Base-by-base conservation (phyloP, 2,797 vertebrate genomes). In the Threskiornis aethiopicus region DNA sequence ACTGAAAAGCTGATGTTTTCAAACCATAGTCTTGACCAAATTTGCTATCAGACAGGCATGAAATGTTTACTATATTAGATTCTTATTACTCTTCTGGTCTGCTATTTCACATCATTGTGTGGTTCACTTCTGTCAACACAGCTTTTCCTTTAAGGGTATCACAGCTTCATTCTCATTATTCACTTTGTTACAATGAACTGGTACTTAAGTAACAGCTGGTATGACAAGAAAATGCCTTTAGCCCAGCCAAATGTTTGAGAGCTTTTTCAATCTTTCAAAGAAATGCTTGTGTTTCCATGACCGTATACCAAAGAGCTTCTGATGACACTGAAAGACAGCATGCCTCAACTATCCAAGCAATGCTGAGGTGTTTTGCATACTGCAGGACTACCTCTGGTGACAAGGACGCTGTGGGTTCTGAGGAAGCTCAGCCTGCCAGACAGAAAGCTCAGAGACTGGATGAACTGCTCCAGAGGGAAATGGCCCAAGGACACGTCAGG, bases 1-100 rank as follows among this genome's bases (percentile, higher is more conserved):
- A 89, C 71, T 89, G 42, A 86, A 85, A 94, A 96, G n/a, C 28
- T 79, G 8, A 22, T 26, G 37, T 75, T 94, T 94, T 78, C 65
- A 84, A 55, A 47, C n/a, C 65, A 42, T 3, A 67, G 54, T 41
- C 75, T 51, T 29, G 22, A 76, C 73, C 76, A 93, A 91, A 87
- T 59, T 41, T 96, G 62, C 78, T 59, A 82, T 33, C 66, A 75
- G 39, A 78, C 11, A 93, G 62, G 35, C 59, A 92, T 46, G 19
- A 86, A 90, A 62, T 1, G 2, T 87, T 78, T 93, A 55, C 59
- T 91, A 12, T 29, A 55, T 78, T 76, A 52, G 29, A 69, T 67
- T 51, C 41, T 87, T 80, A 81, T 26, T 80, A 71, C 21, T 41
- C 42, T 49, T 95, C 84, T 80, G 29, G 44, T 87, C 37, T 93